phyloP scores from a whole-genome alignment of 1,140 invertebrate species.

The Maniola jurtina region DNA sequence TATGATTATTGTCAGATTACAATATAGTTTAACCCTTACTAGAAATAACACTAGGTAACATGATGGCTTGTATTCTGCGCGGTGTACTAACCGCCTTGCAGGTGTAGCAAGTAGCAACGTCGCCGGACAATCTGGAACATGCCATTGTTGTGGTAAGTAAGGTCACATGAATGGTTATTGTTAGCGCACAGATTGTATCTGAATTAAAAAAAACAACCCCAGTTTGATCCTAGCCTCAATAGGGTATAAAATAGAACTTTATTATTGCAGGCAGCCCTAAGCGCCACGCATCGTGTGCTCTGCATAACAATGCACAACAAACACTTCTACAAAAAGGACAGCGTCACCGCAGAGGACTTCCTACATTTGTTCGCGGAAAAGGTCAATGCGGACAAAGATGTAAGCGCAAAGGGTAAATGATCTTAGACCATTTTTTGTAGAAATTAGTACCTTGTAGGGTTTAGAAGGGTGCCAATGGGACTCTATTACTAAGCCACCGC shows the following conservation, averaged over 20 bases:
- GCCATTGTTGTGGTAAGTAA: too few relatives aligned
- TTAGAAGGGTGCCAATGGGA: too few relatives aligned
- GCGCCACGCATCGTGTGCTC: constrained; percentile 55
- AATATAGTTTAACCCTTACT: constrained; percentile 5
- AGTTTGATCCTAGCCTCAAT: too few relatives aligned
- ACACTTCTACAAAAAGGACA: constrained; percentile 31
- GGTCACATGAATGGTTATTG: too few relatives aligned
- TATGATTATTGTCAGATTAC: too few relatives aligned
- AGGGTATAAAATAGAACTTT: neutral
- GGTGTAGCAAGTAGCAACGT: too few relatives aligned
- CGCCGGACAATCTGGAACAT: too few relatives aligned
- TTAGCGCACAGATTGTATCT: constrained; percentile 14
- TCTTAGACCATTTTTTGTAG: constrained; percentile 37
- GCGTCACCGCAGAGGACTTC: constrained; percentile 49
- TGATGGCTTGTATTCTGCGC: too few relatives aligned
- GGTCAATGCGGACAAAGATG: constrained; percentile 46
- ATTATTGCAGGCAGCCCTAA: constrained; percentile 48
- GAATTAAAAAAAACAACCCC: too few relatives aligned
- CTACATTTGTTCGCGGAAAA: constrained; percentile 43
- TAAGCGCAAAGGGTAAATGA: constrained; percentile 59
- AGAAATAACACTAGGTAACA: constrained; percentile 19
- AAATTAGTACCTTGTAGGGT: constrained; percentile 1
- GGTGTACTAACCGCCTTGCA: too few relatives aligned
- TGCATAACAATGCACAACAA: constrained; percentile 62
- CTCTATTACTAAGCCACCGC: too few relatives aligned